phyloP scores from a whole-genome alignment of 2,113 vertebrate genomes.

The Puntigrus tetrazona region DNA sequence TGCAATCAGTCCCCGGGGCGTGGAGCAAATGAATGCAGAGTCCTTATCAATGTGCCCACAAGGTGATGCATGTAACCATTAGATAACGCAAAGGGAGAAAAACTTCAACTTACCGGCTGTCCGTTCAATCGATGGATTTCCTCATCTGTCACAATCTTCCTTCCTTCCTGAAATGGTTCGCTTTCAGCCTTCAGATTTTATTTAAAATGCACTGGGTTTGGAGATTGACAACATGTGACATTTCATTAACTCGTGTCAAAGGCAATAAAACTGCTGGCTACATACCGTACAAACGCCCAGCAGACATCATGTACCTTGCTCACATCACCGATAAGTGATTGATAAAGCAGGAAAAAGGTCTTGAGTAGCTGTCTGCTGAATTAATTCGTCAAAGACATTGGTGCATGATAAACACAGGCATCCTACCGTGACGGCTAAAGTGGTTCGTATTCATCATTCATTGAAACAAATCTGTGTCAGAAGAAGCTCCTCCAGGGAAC shows the following conservation, averaged over 20 bases:
- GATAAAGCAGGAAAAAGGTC: conserved; percentile 13
- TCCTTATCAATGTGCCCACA: background rate
- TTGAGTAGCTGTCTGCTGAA: conserved; percentile 24
- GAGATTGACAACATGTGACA: background rate
- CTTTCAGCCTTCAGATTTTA: background rate
- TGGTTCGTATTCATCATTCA: conserved; percentile 44
- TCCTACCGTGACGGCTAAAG: background rate
- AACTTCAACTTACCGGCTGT: background rate
- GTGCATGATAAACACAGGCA: conserved; percentile 45
- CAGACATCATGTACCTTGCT: background rate
- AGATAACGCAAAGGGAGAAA: background rate
- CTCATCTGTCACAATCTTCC: background rate
- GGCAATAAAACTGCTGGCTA: too few species aligned
- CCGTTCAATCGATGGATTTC: background rate
- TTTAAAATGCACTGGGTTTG: background rate
- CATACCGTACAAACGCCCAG: background rate
- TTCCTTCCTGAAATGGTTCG: background rate
- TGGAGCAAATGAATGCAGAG: background rate
- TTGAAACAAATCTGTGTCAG: conserved; percentile 16
- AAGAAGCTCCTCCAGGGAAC: conserved; percentile 50
- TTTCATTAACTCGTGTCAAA: too few species aligned
- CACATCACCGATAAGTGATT: too few species aligned
- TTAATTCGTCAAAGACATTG: conserved; percentile 29
- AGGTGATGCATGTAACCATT: conserved; percentile 8
- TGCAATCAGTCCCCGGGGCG: background rate